Conservation (phyloP, 2,797 vertebrate genomes). For the Epinephelus coioides region DNA sequence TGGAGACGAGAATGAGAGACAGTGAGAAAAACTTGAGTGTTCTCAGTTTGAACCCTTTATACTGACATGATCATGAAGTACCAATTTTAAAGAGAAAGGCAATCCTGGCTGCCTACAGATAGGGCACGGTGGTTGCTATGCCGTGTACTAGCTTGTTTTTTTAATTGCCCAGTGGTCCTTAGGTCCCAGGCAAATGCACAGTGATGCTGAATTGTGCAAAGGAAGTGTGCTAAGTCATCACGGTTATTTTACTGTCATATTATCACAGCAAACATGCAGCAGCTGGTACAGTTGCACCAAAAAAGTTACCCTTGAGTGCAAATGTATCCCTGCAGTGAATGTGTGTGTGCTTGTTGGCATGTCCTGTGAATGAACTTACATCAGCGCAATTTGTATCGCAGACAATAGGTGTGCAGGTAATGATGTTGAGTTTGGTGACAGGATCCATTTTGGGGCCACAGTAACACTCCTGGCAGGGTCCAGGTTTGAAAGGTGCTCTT, state of each 20-base stretch:
- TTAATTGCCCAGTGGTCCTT: no score
- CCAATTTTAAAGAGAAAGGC: no score
- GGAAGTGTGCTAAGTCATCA: no score
- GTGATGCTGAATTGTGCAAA: no score
- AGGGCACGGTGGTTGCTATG: no score
- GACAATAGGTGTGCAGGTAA: slow-evolving; percentile 80
- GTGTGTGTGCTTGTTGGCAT: neutral
- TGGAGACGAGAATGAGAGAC: slow-evolving; percentile 53
- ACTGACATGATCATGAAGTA: no score
- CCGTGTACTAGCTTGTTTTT: no score
- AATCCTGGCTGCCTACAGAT: no score
- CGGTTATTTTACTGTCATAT: no score
- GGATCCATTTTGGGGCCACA: slow-evolving; percentile 80
- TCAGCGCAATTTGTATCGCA: slow-evolving; percentile 83
- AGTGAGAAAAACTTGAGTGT: neutral
- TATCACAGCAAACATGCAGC: neutral
- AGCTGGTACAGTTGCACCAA: neutral
- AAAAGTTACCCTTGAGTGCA: neutral
- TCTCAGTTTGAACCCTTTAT: no score
- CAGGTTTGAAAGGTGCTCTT: neutral
- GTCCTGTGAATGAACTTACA: slow-evolving; percentile 76
- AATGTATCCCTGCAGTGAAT: neutral
- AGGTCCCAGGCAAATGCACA: no score
- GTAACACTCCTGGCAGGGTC: slow-evolving; percentile 84
- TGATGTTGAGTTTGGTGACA: slow-evolving; percentile 78